phyloP scores from a whole-genome alignment of 2,797 vertebrate species.

The Muraenolepis orangiensis region DNA sequence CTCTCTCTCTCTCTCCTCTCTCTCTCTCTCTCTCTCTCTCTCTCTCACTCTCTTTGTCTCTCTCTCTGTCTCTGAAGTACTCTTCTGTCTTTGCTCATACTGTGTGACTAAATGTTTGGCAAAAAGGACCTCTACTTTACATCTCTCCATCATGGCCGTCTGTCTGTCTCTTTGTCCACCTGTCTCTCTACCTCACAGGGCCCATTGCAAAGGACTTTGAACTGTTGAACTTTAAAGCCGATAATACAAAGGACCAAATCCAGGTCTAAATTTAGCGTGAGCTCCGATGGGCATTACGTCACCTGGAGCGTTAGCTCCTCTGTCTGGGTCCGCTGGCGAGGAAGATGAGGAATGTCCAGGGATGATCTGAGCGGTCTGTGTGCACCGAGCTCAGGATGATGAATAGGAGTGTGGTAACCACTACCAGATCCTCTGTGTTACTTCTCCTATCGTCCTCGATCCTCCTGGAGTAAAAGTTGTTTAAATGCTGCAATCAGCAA shows the following conservation, averaged over 20 bases:
- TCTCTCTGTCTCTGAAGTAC: not conserved
- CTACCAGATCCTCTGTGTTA: conserved; percentile 10
- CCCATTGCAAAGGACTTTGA: too few species aligned
- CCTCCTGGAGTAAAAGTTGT: too few species aligned
- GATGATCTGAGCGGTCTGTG: not conserved
- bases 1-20: not conserved
- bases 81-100: not conserved
- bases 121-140: not conserved
- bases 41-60: not conserved
- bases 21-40: not conserved
- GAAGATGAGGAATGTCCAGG: not conserved
- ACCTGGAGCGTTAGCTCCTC: conserved; percentile 9
- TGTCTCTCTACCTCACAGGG: too few species aligned
- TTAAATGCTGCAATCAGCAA: too few species aligned
- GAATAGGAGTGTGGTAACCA: conserved; percentile 9
- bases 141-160: not conserved
- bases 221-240: too few species aligned
- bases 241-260: conserved; percentile 2
- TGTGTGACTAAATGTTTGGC: not conserved
- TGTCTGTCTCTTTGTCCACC: too few species aligned
- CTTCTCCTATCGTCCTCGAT: too few species aligned
- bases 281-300: conserved; percentile 7
- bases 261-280: conserved; percentile 11
- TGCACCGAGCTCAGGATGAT: conserved; percentile 20
- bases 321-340: conserved; percentile 3